Percentiles rank a stretch among this genome's conserved stretches.
phyloP scores from a whole-genome alignment of 1,140 invertebrate species.

The Rhopalosiphum maidis region DNA sequence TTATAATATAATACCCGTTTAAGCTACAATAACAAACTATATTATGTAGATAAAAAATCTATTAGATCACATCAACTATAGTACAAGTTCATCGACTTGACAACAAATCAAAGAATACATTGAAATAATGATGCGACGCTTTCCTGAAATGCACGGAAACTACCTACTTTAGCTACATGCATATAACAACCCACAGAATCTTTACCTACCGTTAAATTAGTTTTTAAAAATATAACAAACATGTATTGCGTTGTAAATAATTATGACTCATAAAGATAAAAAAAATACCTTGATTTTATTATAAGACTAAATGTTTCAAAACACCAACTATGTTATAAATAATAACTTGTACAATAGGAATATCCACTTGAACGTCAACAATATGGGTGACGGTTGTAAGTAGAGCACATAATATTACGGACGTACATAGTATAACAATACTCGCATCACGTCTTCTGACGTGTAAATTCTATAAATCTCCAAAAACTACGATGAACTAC shows the following conservation, averaged over 20 bases:
- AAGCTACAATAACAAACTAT: not conserved
- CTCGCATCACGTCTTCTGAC: rapidly evolving
- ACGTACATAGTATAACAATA: not conserved
- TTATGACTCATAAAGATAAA: not conserved
- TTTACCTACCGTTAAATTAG: too few species aligned
- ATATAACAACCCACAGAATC: not conserved
- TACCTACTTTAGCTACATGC: too few species aligned
- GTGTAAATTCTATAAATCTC: not conserved
- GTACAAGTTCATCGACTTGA: not conserved
- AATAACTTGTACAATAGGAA: not conserved
- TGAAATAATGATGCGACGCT: not conserved
- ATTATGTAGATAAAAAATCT: not conserved
- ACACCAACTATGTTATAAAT: not conserved
- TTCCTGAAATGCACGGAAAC: not conserved
- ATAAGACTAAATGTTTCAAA: not conserved
- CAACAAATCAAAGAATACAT: not conserved
- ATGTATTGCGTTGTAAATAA: not conserved
- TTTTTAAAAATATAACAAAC: not conserved
- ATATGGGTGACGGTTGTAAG: too few species aligned
- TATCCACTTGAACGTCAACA: not conserved
- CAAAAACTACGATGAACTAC: not conserved
- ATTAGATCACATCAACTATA: not conserved
- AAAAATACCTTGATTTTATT: not conserved
- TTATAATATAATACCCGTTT: not conserved
- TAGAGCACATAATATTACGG: not conserved